Base-by-base conservation (phyloP, 2,888 invertebrate genomes). In the Serripes groenlandicus region DNA sequence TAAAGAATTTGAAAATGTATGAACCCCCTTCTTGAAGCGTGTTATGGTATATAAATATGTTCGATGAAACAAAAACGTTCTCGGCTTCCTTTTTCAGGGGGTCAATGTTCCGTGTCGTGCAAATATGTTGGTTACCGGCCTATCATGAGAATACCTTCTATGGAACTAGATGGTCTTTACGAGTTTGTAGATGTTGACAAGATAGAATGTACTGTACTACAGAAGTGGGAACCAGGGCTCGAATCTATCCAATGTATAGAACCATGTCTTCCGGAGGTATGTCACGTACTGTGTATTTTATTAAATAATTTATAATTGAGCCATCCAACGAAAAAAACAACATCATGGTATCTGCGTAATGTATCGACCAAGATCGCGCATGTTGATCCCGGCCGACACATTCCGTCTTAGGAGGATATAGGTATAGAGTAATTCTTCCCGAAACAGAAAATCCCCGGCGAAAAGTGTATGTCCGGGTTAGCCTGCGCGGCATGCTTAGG, bases 171-270 rank as follows among this genome's bases (percentile, higher is more conserved):
- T 9, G 69, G 42, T 30, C 35, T 60, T 7, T 60, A 21, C 23
- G 26, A 73, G 21, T 54, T 73, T 34, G 23, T 60, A 15, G 52
- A 64, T 42, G 86, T 84, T 2, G 77, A 81, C 30, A 80, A 83
- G 26, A 56, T 90, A 0, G 88, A 81, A 23, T 92, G 92, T 71
- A 89, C 91, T 0, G 91, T 89, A 0, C 64, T 84, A 21, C 69
- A 80, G 34, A 75, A 80, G 68, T 92, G 92, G 92, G 88, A 79
- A 71, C 92, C 92, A 26, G 72, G 82, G 35, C 85, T 88, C 3
- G 73, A 73, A 9, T 69, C 75, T 15, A 72, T 92, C 7, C 35
- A 68, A 4, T 92, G 92, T 60, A 83, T 88, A 18, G 78, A 86
- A 35, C 66, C 66, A 28, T 66, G 66, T 26, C 32, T 62, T 34